phyloP scores from a whole-genome alignment of 2,797 vertebrate genomes.

The Tympanoctomys barrerae region DNA sequence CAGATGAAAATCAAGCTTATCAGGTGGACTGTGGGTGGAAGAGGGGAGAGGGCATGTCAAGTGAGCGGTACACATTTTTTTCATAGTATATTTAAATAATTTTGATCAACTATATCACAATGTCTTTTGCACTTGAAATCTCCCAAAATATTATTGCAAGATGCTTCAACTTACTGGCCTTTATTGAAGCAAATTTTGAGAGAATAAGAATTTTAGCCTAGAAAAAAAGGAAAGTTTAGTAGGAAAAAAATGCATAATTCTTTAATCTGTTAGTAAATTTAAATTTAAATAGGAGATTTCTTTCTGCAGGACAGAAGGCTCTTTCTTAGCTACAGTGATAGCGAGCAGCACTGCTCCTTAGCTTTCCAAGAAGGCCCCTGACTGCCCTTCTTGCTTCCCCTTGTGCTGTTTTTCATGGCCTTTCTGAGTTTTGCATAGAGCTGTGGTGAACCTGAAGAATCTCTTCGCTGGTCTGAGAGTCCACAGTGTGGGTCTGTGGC shows the following conservation, averaged over 20 bases:
- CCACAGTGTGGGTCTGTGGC: not conserved
- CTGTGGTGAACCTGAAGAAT: not conserved
- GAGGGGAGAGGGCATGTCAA: not conserved
- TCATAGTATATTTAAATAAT: not conserved
- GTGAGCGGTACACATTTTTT: not conserved
- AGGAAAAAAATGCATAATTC: not conserved
- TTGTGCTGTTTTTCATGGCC: not conserved
- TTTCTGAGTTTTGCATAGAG: not conserved
- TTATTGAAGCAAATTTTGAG: not conserved
- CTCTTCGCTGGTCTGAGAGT: not conserved
- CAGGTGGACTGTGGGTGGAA: not conserved
- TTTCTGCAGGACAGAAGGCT: not conserved
- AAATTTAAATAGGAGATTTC: not conserved
- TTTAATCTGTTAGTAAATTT: not conserved
- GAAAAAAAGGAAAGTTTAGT: not conserved
- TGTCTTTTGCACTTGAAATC: slow-evolving; percentile 12
- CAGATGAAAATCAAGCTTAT: not conserved
- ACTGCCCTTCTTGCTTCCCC: not conserved
- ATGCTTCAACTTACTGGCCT: not conserved
- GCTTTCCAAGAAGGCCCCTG: rapidly evolving
- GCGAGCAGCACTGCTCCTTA: not conserved
- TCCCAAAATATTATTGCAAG: not conserved
- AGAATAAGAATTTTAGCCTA: not conserved
- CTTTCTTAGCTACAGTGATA: not conserved
- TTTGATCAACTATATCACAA: not conserved